Conservation (phyloP, 2,113 vertebrate species). For the Aptenodytes forsteri region DNA sequence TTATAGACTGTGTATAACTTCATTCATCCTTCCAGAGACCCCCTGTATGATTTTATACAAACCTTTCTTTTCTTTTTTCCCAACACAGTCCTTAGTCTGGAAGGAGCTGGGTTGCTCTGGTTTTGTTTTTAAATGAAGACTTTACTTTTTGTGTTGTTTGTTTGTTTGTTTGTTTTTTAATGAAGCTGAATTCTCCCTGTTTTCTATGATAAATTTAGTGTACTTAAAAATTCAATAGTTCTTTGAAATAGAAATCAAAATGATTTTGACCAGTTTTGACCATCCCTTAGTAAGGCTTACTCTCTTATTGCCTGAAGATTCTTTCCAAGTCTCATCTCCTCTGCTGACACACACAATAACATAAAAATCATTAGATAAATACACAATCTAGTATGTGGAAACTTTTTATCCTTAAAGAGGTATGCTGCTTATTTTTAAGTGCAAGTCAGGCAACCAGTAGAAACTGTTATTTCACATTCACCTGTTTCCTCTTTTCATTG, state of each 20-base stretch:
- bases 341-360: background rate
- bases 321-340: background rate
- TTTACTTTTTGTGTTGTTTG: background rate
- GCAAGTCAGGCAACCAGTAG: background rate
- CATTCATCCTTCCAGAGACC: background rate
- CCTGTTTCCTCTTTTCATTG: background rate
- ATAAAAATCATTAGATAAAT: background rate
- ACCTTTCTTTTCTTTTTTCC: too few relatives aligned
- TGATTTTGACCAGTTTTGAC: background rate
- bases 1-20: background rate
- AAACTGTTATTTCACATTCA: background rate
- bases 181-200: background rate
- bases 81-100: background rate
- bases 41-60: background rate
- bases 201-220: background rate
- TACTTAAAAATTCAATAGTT: background rate
- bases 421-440: background rate
- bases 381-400: background rate
- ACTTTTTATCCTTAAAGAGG: background rate
- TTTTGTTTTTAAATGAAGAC: background rate
- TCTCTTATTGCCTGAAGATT: background rate
- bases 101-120: fast-evolving
- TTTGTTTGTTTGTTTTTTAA: background rate
- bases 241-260: background rate
- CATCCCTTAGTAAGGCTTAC: background rate